Evolutionary conservation across 2,797 vertebrate genomes (phyloP).

Genomic region (Malurus leucopterus): DNA sequence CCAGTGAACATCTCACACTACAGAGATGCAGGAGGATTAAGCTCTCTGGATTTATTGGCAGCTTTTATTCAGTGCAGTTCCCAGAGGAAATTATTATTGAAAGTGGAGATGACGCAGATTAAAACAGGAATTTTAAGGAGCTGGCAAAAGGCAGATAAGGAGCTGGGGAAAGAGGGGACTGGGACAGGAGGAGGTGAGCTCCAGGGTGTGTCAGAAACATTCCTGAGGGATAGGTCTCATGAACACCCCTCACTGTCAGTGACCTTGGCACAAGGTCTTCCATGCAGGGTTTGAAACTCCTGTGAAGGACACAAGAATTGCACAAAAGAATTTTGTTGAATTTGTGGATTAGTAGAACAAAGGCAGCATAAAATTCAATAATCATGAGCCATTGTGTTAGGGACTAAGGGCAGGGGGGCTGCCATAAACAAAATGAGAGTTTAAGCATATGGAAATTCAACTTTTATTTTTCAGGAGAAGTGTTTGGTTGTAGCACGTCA

Average conservation of each 20-base stretch:
- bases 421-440: background rate
- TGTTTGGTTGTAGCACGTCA: background rate
- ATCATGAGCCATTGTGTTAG: background rate
- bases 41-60: background rate
- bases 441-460: background rate
- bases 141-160: slow-evolving; percentile 22
- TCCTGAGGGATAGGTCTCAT: background rate
- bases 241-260: background rate
- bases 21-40: background rate
- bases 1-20: background rate
- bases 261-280: background rate
- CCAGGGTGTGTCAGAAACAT: background rate
- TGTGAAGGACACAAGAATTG: background rate
- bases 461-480: too few species aligned
- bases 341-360: background rate
- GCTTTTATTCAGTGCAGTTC: background rate
- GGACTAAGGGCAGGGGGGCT: background rate
- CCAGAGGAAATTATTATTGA: slow-evolving; percentile 35
- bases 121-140: slow-evolving; percentile 7
- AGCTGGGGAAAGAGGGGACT: background rate
- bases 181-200: background rate
- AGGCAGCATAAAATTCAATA: background rate
- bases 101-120: slow-evolving; percentile 20
- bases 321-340: background rate
- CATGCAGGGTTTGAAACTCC: background rate